These are phyloP conservation scores for Ptychobarbus kaznakovi DNA, from an alignment of 2,797 vertebrate species.

Conservation along the genomic window DNA sequence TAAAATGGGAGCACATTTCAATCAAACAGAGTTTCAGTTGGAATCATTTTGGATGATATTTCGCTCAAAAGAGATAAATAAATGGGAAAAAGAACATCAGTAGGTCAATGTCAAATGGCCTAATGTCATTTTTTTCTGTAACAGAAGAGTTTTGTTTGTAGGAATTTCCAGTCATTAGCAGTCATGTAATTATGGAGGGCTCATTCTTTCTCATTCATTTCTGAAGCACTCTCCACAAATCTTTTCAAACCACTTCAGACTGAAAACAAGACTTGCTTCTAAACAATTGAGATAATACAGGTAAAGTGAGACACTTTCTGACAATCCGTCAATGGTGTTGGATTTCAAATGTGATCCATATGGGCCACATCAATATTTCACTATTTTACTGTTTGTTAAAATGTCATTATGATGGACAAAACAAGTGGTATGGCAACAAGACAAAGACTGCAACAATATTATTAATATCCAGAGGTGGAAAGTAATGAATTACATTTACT, in stretches of 20 bases:
- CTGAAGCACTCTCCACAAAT: slow-evolving; percentile 10
- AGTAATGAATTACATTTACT: too few relatives aligned
- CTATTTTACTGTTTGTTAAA: neutral
- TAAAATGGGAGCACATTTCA: slow-evolving; percentile 50
- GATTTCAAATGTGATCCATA: neutral
- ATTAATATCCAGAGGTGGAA: too few relatives aligned
- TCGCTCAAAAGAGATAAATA: slow-evolving; percentile 41
- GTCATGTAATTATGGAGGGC: slow-evolving; percentile 24
- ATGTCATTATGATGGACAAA: neutral
- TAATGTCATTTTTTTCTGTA: slow-evolving; percentile 2
- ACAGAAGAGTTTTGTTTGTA: slow-evolving; percentile 14
- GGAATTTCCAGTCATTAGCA: slow-evolving; percentile 31
- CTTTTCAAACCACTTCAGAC: slow-evolving; percentile 14
- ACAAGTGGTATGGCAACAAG: neutral
- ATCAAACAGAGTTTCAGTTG: slow-evolving; percentile 61
- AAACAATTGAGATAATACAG: neutral
- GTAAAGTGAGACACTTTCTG: neutral
- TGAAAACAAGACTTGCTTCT: neutral
- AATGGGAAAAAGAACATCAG: slow-evolving; percentile 15
- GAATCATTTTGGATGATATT: slow-evolving; percentile 50
- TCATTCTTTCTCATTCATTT: slow-evolving; percentile 30
- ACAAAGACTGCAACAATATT: neutral
- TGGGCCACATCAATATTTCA: neutral
- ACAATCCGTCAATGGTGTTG: neutral
- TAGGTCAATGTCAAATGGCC: slow-evolving; percentile 41